Conservation (phyloP, 2,113 vertebrate genomes). For the Eurypyga helias region DNA sequence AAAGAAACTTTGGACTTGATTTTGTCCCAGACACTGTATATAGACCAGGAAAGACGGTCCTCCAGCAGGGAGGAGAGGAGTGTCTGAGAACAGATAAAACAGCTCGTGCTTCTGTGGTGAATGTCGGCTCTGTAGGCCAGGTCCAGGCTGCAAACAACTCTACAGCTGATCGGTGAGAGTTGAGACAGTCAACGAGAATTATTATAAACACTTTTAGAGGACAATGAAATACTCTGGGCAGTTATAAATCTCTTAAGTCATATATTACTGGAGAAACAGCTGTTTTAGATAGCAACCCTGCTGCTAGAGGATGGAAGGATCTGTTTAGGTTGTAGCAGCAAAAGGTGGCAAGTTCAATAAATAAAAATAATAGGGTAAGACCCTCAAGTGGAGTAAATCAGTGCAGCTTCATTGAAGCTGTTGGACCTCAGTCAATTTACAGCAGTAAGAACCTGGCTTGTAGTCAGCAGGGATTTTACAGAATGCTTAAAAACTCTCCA, state of each 20-base stretch:
- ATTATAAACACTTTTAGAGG: neutral
- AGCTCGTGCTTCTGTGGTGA: neutral
- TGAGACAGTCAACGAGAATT: neutral
- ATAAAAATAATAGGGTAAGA: slow-evolving; percentile 45
- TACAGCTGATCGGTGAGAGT: neutral
- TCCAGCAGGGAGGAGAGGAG: neutral
- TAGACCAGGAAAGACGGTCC: neutral
- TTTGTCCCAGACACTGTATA: neutral
- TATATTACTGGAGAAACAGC: slow-evolving; percentile 25
- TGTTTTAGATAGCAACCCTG: slow-evolving; percentile 35
- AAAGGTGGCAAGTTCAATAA: slow-evolving; percentile 30
- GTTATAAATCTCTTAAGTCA: neutral
- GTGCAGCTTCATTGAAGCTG: slow-evolving; percentile 15
- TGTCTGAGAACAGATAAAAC: neutral
- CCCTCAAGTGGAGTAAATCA: slow-evolving; percentile 41
- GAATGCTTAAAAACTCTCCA: slow-evolving; percentile 29
- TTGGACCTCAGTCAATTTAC: slow-evolving; percentile 49
- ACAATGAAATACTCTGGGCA: neutral
- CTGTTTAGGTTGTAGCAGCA: slow-evolving; percentile 4
- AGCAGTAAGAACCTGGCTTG: slow-evolving; percentile 41
- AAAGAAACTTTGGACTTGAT: neutral
- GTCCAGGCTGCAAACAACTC: neutral
- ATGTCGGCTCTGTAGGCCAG: neutral
- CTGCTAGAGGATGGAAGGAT: slow-evolving; percentile 11
- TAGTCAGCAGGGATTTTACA: slow-evolving; percentile 33